phyloP scores from a whole-genome alignment of 2,888 invertebrate species.

The Epinotia brunnichana region DNA sequence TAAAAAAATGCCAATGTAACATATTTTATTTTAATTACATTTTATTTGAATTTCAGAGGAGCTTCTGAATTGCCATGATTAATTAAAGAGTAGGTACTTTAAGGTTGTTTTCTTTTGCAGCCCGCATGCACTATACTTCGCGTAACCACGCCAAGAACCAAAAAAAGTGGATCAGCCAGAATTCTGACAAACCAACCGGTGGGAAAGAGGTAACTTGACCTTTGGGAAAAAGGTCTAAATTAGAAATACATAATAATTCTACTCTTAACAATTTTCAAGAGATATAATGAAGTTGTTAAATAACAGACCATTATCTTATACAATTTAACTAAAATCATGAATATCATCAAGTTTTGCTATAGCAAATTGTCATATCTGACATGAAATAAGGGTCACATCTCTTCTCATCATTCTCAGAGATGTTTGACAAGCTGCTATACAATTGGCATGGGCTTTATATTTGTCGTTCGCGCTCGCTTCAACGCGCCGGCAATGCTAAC shows the following conservation, averaged over 20 bases:
- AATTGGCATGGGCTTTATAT: neutral
- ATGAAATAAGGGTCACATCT: no score
- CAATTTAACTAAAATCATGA: no score
- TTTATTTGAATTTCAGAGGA: no score
- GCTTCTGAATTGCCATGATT: no score
- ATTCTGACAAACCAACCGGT: constrained; percentile 45
- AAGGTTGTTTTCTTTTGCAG: constrained; percentile 60
- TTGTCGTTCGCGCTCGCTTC: neutral
- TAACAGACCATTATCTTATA: no score
- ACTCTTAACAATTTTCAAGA: neutral
- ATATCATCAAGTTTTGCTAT: no score
- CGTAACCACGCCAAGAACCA: constrained; percentile 71
- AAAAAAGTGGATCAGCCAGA: constrained; percentile 66
- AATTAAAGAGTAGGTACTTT: neutral
- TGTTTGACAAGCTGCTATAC: no score
- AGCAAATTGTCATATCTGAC: no score
- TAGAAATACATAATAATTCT: neutral
- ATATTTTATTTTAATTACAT: no score
- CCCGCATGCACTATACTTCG: constrained; percentile 71
- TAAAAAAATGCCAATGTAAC: no score
- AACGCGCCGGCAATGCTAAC: neutral
- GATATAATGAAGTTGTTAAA: no score
- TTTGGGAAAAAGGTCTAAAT: neutral
- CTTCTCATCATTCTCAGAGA: no score
- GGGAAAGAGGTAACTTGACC: constrained; percentile 67